Evolutionary conservation across 2,113 vertebrate species (phyloP), one percentile per base, ranked within the genome.

Genomic region (Ictalurus furcatus): DNA sequence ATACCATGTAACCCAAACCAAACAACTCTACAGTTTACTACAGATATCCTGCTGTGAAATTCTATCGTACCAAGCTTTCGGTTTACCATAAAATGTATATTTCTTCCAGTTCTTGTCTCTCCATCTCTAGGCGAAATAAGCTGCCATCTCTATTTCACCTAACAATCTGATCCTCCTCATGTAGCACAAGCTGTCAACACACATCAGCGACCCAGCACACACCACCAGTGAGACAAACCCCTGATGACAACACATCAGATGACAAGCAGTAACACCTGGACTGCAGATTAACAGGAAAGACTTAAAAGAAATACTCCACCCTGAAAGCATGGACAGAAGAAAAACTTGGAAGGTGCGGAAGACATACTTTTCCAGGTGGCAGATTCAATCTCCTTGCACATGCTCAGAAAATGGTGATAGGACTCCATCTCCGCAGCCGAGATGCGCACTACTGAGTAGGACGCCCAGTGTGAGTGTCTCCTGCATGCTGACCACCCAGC

Each of bases 371-470:
- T 93, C 74, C 85, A 85, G n/a, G 91, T 88, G 88, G 92, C 87
- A n/a, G n/a, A 83, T 84, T 95, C 95, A 44, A 96, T 92, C 63
- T 93, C 93, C 91, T 93, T 25, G 91, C 97, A 98, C 89, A 93
- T 95, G 91, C 91, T 94, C 87, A 98, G 92, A 91, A 99, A 96
- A 91, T 89, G 95, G 90, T 96, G 94, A 17, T 97, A 98, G 14
- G 96, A 96, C 92, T 96, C 95, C 97, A 98, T 98, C 94, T 98
- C 97, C 25, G 94, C 96, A 56, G 95, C 94, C 12, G 97, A 96
- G 92, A 98, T 98, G 89, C 96, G 94, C 86, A 97, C 93, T 19
- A 93, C 90, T 40, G 95, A 95, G 88, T 95, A 97, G 88, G 95
- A 95, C 13, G 90, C 83, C 78, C 87, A 93, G 56, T 87, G 91